Evolutionary conservation across 1,140 invertebrate species (phyloP), one percentile per base, ranked within the genome.

Genomic region (Bombus polaris): DNA sequence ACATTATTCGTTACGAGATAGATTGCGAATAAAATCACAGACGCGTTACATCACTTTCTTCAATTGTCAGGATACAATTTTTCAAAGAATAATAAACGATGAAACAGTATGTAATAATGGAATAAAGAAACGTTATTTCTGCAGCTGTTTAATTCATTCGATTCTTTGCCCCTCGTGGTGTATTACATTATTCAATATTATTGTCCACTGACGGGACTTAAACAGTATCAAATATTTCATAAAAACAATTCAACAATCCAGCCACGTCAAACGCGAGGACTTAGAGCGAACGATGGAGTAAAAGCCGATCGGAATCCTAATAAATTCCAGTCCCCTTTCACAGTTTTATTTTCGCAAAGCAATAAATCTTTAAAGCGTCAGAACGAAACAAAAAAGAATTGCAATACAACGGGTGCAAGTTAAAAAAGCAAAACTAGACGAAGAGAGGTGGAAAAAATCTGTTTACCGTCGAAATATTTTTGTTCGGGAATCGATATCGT

Each of bases 381-480:
- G 59, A 79, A 47, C n/a, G 28, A 37, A 35, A 37, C 28, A 0
- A 12, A n/a, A 62, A 62, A 62, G 59, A 62, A n/a, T 12, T 62
- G 6, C 28, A 5, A 4, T 18, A 44, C 25, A 44, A 53, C 44
- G 4, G 44, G 22, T 28, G 35, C 18, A 13, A 5, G 42, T 32
- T 8, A n/a, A 32, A 32, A 32, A 32, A 66, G n/a, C 28, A 15
- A 53, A n/a, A 32, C 9, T 22, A 18, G 4, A 22, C 47, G 18
- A 22, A 53, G 18, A 53, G n/a, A 53, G 10, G 5, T 32, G 2
- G 18, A 6, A 53, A 70, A 70, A 84, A 47, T 42, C 71, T 76
- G 71, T 47, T 53, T 53, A 53, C 37, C 15, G 13, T 47, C 71
- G 42, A 82, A 75, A 75, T 79, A 84, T 84, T 72, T 84, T 53